Evolutionary conservation across 2,113 vertebrate species (phyloP).

Genomic region (Brachyhypopomus gauderio): DNA sequence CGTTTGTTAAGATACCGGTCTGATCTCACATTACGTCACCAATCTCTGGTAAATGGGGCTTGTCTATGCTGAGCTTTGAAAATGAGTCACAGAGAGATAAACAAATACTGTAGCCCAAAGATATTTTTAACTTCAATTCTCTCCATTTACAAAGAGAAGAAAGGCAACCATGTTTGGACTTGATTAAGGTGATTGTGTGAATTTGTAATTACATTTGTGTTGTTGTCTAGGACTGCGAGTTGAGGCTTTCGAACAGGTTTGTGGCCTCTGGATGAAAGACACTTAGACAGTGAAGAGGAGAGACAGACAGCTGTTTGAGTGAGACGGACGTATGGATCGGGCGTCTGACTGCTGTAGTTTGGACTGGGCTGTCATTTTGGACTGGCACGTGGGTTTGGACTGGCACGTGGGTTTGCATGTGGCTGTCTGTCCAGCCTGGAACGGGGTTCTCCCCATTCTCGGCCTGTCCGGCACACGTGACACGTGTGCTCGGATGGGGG

Average conservation of each 20-base stretch:
- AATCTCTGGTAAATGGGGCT: background rate
- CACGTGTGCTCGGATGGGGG: no score
- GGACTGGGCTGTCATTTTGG: no score
- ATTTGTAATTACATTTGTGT: background rate
- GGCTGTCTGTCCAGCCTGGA: no score
- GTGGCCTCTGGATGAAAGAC: background rate
- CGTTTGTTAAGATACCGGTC: background rate
- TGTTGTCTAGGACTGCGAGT: background rate
- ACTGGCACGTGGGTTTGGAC: no score
- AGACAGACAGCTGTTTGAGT: no score
- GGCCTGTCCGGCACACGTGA: no score
- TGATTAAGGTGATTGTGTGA: slow-evolving; percentile 1
- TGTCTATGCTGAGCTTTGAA: background rate
- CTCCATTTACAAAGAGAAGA: background rate
- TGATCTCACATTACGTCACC: background rate
- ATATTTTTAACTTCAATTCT: slow-evolving; percentile 8
- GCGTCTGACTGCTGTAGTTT: no score
- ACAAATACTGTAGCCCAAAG: background rate
- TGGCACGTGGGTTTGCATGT: no score
- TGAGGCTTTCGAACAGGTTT: background rate
- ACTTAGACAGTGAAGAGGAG: background rate
- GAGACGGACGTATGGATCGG: background rate
- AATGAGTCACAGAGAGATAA: slow-evolving; percentile 8
- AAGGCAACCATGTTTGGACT: background rate
- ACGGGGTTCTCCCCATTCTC: no score